Conservation (phyloP, 2,113 vertebrate species). For the Dolichallabes microphthalmus region DNA sequence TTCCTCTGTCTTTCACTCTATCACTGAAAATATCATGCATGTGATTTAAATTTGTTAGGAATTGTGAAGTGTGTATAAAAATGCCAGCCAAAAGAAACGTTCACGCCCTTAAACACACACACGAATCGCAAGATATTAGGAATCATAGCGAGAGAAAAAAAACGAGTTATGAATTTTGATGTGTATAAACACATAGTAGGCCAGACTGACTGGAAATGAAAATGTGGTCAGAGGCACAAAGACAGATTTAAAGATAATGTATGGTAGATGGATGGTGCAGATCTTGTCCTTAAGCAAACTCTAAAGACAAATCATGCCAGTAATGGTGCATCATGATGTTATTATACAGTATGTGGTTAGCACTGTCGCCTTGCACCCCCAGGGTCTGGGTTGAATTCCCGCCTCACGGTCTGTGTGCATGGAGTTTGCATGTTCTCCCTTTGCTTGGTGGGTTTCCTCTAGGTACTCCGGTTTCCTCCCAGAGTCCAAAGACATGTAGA, state of each 20-base stretch:
- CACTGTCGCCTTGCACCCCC: no score
- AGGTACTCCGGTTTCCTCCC: no score
- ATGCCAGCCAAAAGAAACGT: neutral
- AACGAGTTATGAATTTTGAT: slow-evolving; percentile 22
- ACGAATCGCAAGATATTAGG: neutral
- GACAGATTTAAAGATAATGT: neutral
- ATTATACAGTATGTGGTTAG: no score
- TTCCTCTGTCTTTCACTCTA: neutral
- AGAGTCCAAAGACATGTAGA: no score
- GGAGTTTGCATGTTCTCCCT: no score
- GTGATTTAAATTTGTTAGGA: neutral
- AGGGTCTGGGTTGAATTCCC: no score
- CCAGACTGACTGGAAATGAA: slow-evolving; percentile 50
- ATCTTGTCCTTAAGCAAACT: neutral
- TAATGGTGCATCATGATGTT: neutral
- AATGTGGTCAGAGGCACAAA: slow-evolving; percentile 44
- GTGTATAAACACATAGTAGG: slow-evolving; percentile 5
- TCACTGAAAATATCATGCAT: neutral
- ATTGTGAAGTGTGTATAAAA: slow-evolving; percentile 19
- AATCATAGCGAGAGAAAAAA: slow-evolving; percentile 1
- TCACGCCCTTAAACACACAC: neutral
- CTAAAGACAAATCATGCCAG: neutral
- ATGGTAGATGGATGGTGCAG: neutral
- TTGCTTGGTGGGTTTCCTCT: no score
- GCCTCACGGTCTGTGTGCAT: no score